phyloP scores from a whole-genome alignment of 2,888 invertebrate species.

The Athalia circularis region DNA sequence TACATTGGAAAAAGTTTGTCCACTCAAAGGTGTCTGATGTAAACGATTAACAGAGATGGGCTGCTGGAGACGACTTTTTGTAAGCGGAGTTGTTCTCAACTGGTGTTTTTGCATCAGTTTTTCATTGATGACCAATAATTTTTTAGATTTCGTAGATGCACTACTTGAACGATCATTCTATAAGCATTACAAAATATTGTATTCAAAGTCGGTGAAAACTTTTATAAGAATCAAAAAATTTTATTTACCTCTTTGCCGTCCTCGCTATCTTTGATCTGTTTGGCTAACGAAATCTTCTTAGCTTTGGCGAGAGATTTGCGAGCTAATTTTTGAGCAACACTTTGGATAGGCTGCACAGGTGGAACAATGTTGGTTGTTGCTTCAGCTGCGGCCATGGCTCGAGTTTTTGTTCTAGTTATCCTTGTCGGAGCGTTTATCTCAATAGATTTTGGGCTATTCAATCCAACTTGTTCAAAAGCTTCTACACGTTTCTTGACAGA shows the following conservation, averaged over 20 bases:
- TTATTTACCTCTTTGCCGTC: slow-evolving; percentile 67
- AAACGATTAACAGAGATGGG: slow-evolving; percentile 64
- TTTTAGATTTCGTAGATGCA: slow-evolving; percentile 54
- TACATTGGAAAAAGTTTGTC: slow-evolving; percentile 54
- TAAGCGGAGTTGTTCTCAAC: slow-evolving; percentile 64
- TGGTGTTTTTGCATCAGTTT: slow-evolving; percentile 56
- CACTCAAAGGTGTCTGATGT: slow-evolving; percentile 62
- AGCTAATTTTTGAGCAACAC: slow-evolving; percentile 64
- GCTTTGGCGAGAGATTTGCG: slow-evolving; percentile 68
- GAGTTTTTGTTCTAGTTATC: slow-evolving; percentile 77
- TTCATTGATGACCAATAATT: slow-evolving; percentile 52
- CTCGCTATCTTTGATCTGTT: slow-evolving; percentile 60
- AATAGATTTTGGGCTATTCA: slow-evolving; percentile 66
- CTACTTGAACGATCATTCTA: slow-evolving; percentile 56
- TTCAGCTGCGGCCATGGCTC: slow-evolving; percentile 75
- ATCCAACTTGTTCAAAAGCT: slow-evolving; percentile 77
- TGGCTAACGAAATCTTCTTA: slow-evolving; percentile 65
- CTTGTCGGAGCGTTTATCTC: slow-evolving; percentile 67
- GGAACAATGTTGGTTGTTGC: slow-evolving; percentile 46
- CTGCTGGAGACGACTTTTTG: slow-evolving; percentile 61
- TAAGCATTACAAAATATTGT: slow-evolving; percentile 45
- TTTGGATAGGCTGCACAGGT: slow-evolving; percentile 48
- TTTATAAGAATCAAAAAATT: not conserved
- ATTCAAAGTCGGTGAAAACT: not conserved
- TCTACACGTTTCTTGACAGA: slow-evolving; percentile 79